Evolutionary conservation across 2,113 vertebrate genomes (phyloP), one percentile per base, ranked within the genome.

Genomic region (Ariopsis seemanni): DNA sequence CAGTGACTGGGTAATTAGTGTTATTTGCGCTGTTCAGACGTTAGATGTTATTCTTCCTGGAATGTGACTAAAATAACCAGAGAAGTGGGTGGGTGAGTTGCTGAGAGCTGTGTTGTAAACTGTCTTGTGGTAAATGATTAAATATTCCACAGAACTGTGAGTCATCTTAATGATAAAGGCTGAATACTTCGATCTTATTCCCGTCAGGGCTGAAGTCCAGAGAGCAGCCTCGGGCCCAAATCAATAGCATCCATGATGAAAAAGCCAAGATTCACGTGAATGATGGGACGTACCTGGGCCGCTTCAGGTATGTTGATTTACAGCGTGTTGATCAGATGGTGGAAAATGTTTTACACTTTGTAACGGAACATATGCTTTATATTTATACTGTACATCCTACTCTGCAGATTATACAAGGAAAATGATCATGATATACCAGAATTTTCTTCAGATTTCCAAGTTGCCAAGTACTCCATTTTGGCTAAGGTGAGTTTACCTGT

Each of bases 391-490:
- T 50, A 14, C 27, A 27, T 92, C 71, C 18, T 88, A 87, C 34
- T 89, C 89, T 89, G 88, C 91, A 97, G 96, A 80, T 88, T 94
- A 87, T 92, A 90, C 72, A 84, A 55, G 18, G 91, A 95, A 57
- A 90, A 86, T 2, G 90, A 93, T 86, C 25, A 52, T 10, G 91
- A 93, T 85, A 86, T 92, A 86, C 92, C 93, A 69, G 50, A 86
- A 80, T 95, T 93, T 90, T 93, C 94, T 20, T 86, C 94, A 62
- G 58, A 94, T 85, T 97, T 96, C 89, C 95, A 97, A 92, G 95
- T 96, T 92, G 97, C 96, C 89, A 97, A 97, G 89, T 97, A 97
- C 86, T 91, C 92, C 0, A 12, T 94, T 90, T 95, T 96, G 92
- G 86, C 95, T 91, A 96, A 95, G 93, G 96, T 97, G 84, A 91